phyloP scores from a whole-genome alignment of 2,888 invertebrate genomes.

The Digitonthophagus gazella region DNA sequence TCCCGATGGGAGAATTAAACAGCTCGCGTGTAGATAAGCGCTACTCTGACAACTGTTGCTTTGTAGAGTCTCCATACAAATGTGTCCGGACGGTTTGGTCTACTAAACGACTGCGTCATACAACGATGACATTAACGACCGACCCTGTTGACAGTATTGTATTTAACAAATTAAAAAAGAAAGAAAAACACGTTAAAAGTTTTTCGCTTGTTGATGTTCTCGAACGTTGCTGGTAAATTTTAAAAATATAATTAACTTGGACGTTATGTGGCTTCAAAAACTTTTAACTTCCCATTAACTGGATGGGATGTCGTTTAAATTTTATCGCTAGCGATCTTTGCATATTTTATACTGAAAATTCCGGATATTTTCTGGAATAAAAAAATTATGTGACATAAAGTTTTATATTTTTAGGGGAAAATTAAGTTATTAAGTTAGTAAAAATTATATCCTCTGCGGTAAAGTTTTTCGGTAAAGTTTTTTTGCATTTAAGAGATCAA shows the following conservation, averaged over 20 bases:
- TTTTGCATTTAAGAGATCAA: no score
- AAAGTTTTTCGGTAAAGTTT: no score
- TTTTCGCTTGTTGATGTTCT: no score
- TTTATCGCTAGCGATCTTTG: no score
- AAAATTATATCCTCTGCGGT: no score
- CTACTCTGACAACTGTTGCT: slow-evolving; percentile 13
- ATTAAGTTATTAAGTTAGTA: no score
- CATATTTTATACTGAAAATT: not conserved
- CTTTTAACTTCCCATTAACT: no score
- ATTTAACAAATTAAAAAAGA: no score
- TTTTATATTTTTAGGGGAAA: not conserved
- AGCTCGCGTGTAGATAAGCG: slow-evolving; percentile 11
- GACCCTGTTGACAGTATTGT: not conserved
- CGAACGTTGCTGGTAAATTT: not conserved
- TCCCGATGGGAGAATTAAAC: slow-evolving; percentile 6
- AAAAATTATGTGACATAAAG: not conserved
- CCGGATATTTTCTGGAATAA: not conserved
- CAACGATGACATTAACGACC: not conserved
- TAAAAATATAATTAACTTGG: not conserved
- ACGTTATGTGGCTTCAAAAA: no score
- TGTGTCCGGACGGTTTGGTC: not conserved
- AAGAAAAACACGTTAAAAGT: no score
- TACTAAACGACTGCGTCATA: no score
- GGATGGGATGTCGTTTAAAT: no score
- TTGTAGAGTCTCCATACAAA: not conserved